Evolutionary conservation across 2,888 invertebrate species (phyloP), one percentile per base, ranked within the genome.

Genomic region (Lasioglossum oenotherae): DNA sequence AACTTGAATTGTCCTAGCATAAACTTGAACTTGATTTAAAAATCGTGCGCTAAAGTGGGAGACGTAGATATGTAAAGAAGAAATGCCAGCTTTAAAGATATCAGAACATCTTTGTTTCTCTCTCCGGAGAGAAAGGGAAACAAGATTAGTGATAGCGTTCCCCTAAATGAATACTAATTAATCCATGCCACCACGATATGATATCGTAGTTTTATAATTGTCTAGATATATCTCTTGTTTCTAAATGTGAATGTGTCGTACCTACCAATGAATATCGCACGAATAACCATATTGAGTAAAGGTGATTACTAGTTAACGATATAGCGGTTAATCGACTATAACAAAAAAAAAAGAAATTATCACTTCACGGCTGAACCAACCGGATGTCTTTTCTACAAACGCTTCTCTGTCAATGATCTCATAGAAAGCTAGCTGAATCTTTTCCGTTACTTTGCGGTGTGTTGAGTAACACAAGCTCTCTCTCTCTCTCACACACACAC

Each of bases 51-150:
- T 16, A 64, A 16, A 27, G 14, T 64, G 27, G 27, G 27, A 57
- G 57, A 57, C 57, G 27, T 64, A 64, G 16, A 64, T 31, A 31
- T 64, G 19, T 64, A 64, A 64, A 31, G 64, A 64, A 67, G 74
- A 84, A 87, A 53, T 87, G 79, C 87, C 87, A 90, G 91, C 91
- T 90, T 91, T 89, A 92, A 91, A 78, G 91, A 82, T 85, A 84
- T 80, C 76, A 82, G 81, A 80, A 57, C 53, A 16, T 64, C 1
- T 27, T 31, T 64, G 6, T 60, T 6, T 64, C 60, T 64, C 60
- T 31, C 23, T 27, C 31, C 16, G 14, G 27, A 14, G 31, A 31
- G 64, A 64, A 31, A 64, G 64, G 8, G 35, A 78, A 82, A 84
- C 41, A 79, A 86, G 80, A n/a, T 90, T 83, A 74, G 82, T 86